Evolutionary conservation across 2,888 invertebrate genomes (phyloP).

Genomic region (Bombyx huttoni): DNA sequence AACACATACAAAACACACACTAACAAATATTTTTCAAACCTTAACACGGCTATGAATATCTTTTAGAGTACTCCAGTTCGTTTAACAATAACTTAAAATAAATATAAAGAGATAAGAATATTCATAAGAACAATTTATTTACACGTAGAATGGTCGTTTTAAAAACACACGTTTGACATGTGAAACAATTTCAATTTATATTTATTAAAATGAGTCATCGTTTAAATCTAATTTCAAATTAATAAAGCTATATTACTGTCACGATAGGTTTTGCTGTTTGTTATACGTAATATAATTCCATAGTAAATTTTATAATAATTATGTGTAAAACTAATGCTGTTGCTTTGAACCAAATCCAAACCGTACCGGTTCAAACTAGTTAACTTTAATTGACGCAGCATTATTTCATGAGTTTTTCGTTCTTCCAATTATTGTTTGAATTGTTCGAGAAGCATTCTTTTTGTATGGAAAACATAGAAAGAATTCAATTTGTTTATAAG

Average conservation of each 20-base stretch:
- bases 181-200: not conserved
- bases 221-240: not conserved
- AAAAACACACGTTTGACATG: not conserved
- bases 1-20: not conserved
- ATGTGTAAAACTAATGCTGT: not conserved
- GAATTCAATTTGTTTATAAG: not conserved
- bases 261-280: no score
- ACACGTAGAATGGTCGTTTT: not conserved
- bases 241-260: no score
- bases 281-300: not conserved
- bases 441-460: not conserved
- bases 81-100: not conserved
- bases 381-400: slow-evolving; percentile 28
- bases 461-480: not conserved
- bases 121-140: not conserved
- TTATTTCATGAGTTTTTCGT: slow-evolving; percentile 24
- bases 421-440: slow-evolving; percentile 4
- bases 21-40: not conserved
- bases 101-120: slow-evolving; percentile 4
- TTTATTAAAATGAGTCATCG: not conserved
- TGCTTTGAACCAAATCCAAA: slow-evolving; percentile 20
- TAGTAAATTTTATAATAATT: not conserved
- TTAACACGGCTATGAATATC: not conserved
- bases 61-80: not conserved
- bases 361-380: slow-evolving; percentile 37